A percentile compares a stretch with the other conserved stretches of the same genome.
Conservation (phyloP, 2,797 vertebrate genomes). For the Caiman crocodilus region DNA sequence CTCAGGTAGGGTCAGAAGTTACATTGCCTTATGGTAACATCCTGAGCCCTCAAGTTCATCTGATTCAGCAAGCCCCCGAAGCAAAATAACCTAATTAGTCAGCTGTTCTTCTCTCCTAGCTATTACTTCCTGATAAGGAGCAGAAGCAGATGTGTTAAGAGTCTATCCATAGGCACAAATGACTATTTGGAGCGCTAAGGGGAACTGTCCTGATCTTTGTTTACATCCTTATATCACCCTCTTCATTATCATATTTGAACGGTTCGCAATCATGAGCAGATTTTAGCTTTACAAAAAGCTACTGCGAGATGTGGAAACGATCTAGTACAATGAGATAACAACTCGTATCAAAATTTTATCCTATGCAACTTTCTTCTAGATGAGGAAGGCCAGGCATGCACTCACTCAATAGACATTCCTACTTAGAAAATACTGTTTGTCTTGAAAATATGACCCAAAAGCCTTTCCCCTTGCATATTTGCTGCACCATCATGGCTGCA, state of each 20-base stretch:
- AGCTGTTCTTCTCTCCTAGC: not conserved
- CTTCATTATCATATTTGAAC: slow-evolving; percentile 26
- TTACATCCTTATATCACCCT: slow-evolving; percentile 45
- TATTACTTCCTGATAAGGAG: not conserved
- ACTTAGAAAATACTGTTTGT: slow-evolving; percentile 62
- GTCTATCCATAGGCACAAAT: slow-evolving; percentile 45
- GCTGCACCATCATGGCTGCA: too few relatives aligned
- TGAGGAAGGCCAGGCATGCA: not conserved
- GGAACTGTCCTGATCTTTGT: slow-evolving; percentile 50
- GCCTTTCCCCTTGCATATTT: too few relatives aligned
- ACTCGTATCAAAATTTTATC: slow-evolving; percentile 18
- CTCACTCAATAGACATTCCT: not conserved
- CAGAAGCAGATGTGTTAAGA: not conserved
- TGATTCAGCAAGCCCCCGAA: not conserved
- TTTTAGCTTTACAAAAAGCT: slow-evolving; percentile 20
- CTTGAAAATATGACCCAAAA: slow-evolving; percentile 50
- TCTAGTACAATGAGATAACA: not conserved
- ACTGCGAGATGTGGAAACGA: not conserved
- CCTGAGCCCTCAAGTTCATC: not conserved
- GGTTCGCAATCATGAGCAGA: slow-evolving; percentile 4
- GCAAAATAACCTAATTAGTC: not conserved
- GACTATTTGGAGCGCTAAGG: slow-evolving; percentile 41
- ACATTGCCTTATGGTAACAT: not conserved
- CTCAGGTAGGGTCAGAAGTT: not conserved
- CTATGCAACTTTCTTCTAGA: slow-evolving; percentile 23